Base-by-base conservation (phyloP, 37 sponge, comb jelly and placozoan species). In the Geodia barretti region DNA sequence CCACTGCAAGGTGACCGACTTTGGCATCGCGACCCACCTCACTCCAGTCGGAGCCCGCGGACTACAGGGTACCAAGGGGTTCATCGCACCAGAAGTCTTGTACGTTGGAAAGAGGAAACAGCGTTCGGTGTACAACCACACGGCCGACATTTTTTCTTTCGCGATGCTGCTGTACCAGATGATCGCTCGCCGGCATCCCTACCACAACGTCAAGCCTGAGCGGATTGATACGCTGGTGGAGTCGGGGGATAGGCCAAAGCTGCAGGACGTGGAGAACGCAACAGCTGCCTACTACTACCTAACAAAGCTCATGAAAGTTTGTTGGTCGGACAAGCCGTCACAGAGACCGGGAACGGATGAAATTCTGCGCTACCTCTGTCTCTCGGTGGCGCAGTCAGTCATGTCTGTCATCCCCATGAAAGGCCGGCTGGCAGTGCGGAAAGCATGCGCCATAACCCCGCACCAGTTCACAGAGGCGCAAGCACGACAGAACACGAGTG, bases 1-100 rank as follows among this genome's bases (percentile, higher is more conserved):
- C 81, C 87, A 97, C 28, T 90, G 91, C 64, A 97, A 97, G 37
- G 54, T 97, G 39, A 83, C 97, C 4, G 92, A 97, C 61, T 97
- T 93, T 84, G 92, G 91, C 4, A 83, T 91, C 14, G 92, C 89
- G 33, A 86, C 94, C 1, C 64, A 88, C 30, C 67, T 85, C 24
- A 65, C 84, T 0, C 92, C 97, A 36, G 68, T 83, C 14, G 97
- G 97, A 28, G 79, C 79, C 36, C 62, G 79, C 33, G 87, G 94
- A 1, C 72, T 90, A 3, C 78, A 87, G 21, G 94, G 97, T 0
- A 96, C 97, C 24, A 90, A 86, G 58, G 97, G 97, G 4, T 96
- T 96, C 76, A 93, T 90, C 69, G 97, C 94, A 29, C 97, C 97
- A 0, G 97, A 96, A 36, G 90, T 96, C n/a, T 69, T 90, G 24